Evolutionary conservation across 2,797 vertebrate genomes (phyloP), one percentile per base, ranked within the genome.

Genomic region (Gambusia yucatana): DNA sequence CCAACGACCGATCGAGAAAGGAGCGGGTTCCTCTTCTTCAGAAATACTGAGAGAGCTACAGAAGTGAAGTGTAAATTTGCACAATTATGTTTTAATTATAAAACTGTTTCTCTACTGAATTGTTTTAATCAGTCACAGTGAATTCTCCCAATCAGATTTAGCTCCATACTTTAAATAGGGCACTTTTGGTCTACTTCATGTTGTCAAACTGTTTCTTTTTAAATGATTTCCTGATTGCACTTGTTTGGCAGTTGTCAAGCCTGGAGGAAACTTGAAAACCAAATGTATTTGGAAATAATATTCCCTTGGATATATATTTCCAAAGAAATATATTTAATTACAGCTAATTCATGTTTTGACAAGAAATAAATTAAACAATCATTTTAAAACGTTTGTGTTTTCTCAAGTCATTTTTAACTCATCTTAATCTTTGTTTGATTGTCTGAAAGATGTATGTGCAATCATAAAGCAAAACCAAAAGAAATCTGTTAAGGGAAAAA

Each of bases 1-100:
- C 73, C 81, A 70, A 76, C 55, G 75, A n/a, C 22, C 6, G 25
- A 46, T 28, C 25, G 6, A n/a, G 43, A n/a, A 14, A 46, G 41
- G 25, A 71, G 17, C 43, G 7, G n/a, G n/a, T 70, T 28, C 14
- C 1, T 44, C 25, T 14, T 30, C 13, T 71, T 71, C 43, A 46
- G 25, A n/a, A 4, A 57, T 4, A 4, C 52, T 11, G 9, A 28
- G 25, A 57, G 52, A n/a, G 10, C 25, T n/a, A 11, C 52, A 13
- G n/a, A n/a, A 39, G 22, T 11, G 41, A 41, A 55, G 48, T 13
- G 22, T 16, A 11, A 17, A 73, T 70, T 28, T 71, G 43, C 25
- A 16, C 17, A 46, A 46, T 17, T 28, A 8, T 16, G 67, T 46
- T 46, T 71, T 8, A 3, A 71, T 17, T 71, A n/a, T 46, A 28